A percentile compares a stretch with the other conserved stretches of the same genome.
Evolutionary conservation across 2,113 vertebrate genomes (phyloP).

Genomic region (Coreoperca whiteheadi): DNA sequence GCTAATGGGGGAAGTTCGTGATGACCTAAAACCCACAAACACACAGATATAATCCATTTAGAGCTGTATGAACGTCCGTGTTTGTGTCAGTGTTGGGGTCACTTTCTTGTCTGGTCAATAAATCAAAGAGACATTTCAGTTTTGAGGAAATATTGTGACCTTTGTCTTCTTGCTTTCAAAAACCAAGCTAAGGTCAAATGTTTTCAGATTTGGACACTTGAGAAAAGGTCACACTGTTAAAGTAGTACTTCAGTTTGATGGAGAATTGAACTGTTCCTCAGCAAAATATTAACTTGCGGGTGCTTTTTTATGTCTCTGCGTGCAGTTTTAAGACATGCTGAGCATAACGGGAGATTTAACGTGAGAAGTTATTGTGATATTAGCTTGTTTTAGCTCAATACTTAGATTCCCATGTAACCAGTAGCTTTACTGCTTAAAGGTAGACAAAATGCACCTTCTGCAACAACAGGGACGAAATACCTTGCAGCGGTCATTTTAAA

Average conservation of each 20-base stretch:
- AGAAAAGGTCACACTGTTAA: background rate
- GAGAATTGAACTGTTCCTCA: background rate
- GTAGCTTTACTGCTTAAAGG: background rate
- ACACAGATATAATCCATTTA: background rate
- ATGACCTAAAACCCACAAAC: slow-evolving; percentile 84
- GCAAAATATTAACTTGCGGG: background rate
- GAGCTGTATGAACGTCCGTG: background rate
- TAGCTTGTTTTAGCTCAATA: background rate
- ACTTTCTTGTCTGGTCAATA: background rate
- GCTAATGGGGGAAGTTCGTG: slow-evolving; percentile 92
- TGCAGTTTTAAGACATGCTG: background rate
- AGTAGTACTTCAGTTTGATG: no score
- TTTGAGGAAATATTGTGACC: background rate
- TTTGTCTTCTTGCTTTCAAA: background rate
- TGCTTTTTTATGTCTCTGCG: background rate
- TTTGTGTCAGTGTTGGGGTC: background rate
- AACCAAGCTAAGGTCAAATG: background rate
- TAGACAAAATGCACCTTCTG: background rate
- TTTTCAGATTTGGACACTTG: background rate
- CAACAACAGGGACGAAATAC: background rate
- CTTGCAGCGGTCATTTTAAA: background rate
- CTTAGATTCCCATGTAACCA: no score
- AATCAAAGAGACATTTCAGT: background rate
- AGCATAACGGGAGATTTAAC: background rate
- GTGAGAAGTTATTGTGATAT: background rate